Conservation (phyloP, 2,797 vertebrate species). For the Gouania willdenowi region DNA sequence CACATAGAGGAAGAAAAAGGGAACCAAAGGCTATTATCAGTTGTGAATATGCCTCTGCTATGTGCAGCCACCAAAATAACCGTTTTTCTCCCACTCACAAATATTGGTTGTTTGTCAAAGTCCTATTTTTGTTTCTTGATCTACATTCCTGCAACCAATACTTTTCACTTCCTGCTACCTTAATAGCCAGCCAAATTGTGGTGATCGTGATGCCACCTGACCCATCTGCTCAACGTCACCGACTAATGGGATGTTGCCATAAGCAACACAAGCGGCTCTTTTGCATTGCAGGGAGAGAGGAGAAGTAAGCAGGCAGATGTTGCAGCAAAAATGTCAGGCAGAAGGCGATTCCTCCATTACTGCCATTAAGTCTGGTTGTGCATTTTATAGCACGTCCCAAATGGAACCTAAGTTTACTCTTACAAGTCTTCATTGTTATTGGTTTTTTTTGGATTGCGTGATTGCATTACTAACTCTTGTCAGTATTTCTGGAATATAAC, state of each 20-base stretch:
- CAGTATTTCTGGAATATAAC: conserved; percentile 52
- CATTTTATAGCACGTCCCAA: conserved; percentile 18
- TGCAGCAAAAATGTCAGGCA: conserved; percentile 9
- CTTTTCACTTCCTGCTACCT: conserved; percentile 18
- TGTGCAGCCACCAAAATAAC: conserved; percentile 45
- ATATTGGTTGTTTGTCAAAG: conserved; percentile 46
- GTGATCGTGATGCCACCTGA: conserved; percentile 40
- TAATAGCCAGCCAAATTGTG: conserved; percentile 43
- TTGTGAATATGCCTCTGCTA: conserved; percentile 6
- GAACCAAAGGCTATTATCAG: conserved; percentile 12
- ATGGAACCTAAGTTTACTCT: conserved; percentile 25
- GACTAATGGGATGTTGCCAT: conserved; percentile 67
- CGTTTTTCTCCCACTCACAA: conserved; percentile 31
- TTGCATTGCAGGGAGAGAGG: conserved; percentile 14
- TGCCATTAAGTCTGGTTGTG: conserved; percentile 32
- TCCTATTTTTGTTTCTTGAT: conserved; percentile 26
- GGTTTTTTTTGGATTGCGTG: conserved; percentile 31
- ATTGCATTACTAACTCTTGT: conserved; percentile 67
- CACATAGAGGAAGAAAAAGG: conserved; percentile 2
- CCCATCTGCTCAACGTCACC: conserved; percentile 31
- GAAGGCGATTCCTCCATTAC: neutral
- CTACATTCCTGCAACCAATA: conserved; percentile 7
- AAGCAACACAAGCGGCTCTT: conserved; percentile 54
- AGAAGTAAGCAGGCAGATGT: conserved; percentile 4
- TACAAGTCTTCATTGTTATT: conserved; percentile 13